Evolutionary conservation across 2,888 invertebrate genomes (phyloP).

Genomic region (Gari tellinella): DNA sequence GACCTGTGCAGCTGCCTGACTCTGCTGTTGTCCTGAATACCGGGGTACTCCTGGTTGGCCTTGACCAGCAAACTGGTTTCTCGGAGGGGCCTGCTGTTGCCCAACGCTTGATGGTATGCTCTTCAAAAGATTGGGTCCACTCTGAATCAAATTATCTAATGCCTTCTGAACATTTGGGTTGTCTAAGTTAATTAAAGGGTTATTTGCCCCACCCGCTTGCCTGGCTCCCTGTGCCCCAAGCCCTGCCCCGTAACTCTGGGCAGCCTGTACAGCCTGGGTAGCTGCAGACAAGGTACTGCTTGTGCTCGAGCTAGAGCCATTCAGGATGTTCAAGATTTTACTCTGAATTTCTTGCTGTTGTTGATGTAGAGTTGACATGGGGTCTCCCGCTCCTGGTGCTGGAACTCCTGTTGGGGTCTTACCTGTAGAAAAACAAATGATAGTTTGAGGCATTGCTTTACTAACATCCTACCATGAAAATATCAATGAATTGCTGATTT

Average conservation of each 20-base stretch:
- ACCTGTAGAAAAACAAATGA: constrained; percentile 5
- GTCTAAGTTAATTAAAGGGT: constrained; percentile 83
- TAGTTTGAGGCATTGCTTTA: too few relatives aligned
- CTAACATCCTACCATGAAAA: too few relatives aligned
- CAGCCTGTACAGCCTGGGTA: constrained; percentile 35
- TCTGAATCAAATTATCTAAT: constrained; percentile 84
- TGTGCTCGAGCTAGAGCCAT: constrained; percentile 59
- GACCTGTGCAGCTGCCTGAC: neutral
- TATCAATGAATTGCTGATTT: too few relatives aligned
- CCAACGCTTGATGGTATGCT: constrained; percentile 75
- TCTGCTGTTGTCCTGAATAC: constrained; percentile 12
- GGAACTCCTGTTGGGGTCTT: constrained; percentile 19
- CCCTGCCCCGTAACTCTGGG: constrained; percentile 20
- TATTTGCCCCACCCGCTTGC: constrained; percentile 33
- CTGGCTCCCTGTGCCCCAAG: constrained; percentile 24
- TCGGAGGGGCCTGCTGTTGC: constrained; percentile 33
- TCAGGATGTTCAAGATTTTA: constrained; percentile 91
- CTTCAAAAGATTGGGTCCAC: constrained; percentile 82
- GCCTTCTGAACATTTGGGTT: constrained; percentile 85
- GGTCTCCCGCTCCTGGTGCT: constrained; percentile 28
- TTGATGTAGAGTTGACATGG: constrained; percentile 53
- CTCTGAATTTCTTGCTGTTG: constrained; percentile 89
- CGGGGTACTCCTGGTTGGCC: constrained; percentile 8
- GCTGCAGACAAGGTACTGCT: constrained; percentile 12
- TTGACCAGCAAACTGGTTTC: constrained; percentile 11